phyloP scores from a whole-genome alignment of 2,797 vertebrate genomes.

The Staurois parvus region DNA sequence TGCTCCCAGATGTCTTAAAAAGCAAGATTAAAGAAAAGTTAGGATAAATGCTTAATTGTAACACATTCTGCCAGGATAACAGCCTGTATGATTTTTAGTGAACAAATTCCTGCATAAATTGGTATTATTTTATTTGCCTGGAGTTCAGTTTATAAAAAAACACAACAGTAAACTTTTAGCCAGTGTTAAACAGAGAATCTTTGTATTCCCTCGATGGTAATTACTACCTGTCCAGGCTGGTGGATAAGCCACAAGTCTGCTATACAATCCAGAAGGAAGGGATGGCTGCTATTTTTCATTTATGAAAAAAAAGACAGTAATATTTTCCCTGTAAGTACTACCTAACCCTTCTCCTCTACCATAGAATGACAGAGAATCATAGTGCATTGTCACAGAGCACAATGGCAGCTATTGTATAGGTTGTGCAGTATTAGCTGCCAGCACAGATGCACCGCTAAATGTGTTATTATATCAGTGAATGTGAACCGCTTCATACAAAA shows the following conservation, averaged over 20 bases:
- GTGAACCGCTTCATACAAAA: not conserved
- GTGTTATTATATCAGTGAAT: constrained; percentile 27
- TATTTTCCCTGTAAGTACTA: constrained; percentile 23
- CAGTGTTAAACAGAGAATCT: not conserved
- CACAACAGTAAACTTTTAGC: no score
- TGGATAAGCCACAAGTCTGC: not conserved
- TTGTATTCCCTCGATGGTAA: not conserved
- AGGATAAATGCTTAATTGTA: no score
- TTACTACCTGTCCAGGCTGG: not conserved
- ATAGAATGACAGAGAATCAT: constrained; percentile 26
- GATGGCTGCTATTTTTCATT: not conserved
- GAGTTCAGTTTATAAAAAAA: no score
- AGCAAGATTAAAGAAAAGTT: no score
- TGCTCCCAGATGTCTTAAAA: no score
- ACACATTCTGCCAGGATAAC: no score
- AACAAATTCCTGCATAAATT: no score
- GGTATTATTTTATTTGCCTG: no score
- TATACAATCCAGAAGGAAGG: not conserved
- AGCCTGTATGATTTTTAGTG: no score
- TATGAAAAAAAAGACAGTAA: not conserved
- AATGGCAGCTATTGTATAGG: constrained; percentile 35
- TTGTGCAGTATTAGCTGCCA: constrained; percentile 6
- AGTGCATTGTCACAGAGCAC: constrained; percentile 25
- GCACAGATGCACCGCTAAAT: constrained; percentile 15
- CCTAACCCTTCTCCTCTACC: constrained; percentile 2